A percentile compares a stretch with the other conserved stretches of the same genome.
These are phyloP conservation scores for Neelides folsomi DNA, from an alignment of 2,888 invertebrate genomes.

Conservation along the genomic window DNA sequence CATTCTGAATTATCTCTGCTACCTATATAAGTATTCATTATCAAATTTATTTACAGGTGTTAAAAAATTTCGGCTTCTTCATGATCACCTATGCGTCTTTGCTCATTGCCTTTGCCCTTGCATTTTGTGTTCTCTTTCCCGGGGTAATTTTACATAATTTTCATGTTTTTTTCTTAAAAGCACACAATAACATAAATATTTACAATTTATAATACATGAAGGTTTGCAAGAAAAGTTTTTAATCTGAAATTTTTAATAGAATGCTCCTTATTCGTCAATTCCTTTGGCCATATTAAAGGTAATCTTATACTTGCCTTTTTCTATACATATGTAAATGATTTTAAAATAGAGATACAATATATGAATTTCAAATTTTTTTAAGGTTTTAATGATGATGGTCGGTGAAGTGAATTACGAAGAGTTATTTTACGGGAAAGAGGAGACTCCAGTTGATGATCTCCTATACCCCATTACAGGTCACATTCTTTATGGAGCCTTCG, in stretches of 20 bases:
- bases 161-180: no score
- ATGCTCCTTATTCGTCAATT: constrained; percentile 31
- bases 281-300: constrained; percentile 25
- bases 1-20: not conserved
- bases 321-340: no score
- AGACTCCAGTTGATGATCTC: constrained; percentile 13
- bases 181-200: no score
- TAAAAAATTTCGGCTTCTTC: constrained; percentile 31
- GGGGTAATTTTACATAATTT: no score
- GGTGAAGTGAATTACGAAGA: constrained; percentile 32
- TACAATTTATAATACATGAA: no score
- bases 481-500: constrained; percentile 30
- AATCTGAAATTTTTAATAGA: constrained; percentile 14
- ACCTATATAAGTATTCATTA: not conserved
- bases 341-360: no score
- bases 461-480: constrained; percentile 26
- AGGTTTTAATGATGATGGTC: constrained; percentile 32
- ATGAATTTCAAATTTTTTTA: no score
- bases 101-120: constrained; percentile 28
- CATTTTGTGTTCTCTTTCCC: constrained; percentile 31
- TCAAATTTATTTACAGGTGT: constrained; percentile 11
- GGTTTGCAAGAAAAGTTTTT: no score
- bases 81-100: constrained; percentile 29
- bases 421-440: constrained; percentile 30
- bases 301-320: no score